These are phyloP conservation scores for Grus americana DNA, from an alignment of 2,113 vertebrate genomes.

Conservation along the genomic window DNA sequence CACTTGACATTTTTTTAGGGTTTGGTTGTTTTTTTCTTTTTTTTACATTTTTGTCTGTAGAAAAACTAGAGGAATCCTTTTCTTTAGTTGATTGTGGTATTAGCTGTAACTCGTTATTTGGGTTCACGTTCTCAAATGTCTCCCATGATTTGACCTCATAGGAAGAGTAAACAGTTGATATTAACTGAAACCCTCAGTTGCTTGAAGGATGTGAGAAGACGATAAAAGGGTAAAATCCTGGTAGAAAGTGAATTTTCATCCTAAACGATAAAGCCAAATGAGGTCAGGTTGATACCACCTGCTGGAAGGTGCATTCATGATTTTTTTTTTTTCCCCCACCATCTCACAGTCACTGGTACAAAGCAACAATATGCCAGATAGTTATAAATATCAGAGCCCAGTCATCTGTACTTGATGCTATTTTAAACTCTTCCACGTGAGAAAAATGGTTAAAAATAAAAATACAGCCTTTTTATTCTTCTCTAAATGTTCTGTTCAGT, in stretches of 20 bases:
- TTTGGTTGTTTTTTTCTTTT: background rate
- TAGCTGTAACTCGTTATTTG: background rate
- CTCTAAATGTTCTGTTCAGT: constrained; percentile 58
- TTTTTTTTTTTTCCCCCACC: background rate
- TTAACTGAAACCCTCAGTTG: background rate
- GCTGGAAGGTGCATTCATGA: constrained; percentile 2
- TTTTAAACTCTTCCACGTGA: constrained; percentile 52
- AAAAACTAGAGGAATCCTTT: background rate
- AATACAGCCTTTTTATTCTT: constrained; percentile 36
- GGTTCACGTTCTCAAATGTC: background rate
- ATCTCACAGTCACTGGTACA: background rate
- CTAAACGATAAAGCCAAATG: background rate
- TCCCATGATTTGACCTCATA: background rate
- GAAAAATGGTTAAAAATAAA: constrained; percentile 69
- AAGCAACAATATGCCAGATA: constrained; percentile 7
- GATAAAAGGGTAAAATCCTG: background rate
- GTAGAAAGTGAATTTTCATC: background rate
- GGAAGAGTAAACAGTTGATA: background rate
- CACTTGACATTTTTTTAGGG: background rate
- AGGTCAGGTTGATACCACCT: background rate
- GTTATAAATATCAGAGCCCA: constrained; percentile 21
- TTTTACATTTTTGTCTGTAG: background rate
- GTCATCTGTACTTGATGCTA: constrained; percentile 34
- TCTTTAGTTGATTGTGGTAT: background rate
- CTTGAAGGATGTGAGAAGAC: background rate